Base-by-base conservation (phyloP, 2,888 invertebrate species). In the Acrobasis suavella region DNA sequence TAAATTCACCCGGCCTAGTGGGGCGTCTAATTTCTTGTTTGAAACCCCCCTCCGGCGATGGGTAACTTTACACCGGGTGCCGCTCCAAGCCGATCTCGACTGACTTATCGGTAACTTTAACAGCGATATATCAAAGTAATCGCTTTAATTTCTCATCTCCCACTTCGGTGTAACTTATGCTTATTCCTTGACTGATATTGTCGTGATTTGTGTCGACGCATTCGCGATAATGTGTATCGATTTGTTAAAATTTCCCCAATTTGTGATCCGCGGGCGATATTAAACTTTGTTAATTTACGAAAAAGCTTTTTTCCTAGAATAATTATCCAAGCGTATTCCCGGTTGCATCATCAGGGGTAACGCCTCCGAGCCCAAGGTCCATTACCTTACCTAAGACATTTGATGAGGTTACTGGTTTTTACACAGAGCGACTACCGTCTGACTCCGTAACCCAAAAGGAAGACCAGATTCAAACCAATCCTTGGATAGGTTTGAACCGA, bases 121-220 rank as follows among this genome's bases (percentile, higher is more conserved):
- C 81, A 78, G 83, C 83, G 76, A 91, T 92, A 89, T 90, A 90
- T 92, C 91, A 91, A 87, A 86, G 89, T 91, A 90, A 92, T 91
- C 86, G 89, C 83, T 87, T 91, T 90, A 92, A 91, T 92, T 91
- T 91, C 91, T 91, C 91, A 91, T 91, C 87, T 89, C 83, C 84
- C 83, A 83, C 82, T 86, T 84, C 81, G 80, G 83, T 73, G 77
- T 71, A 82, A 87, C 82, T 87, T 86, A 82, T 86, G 86, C 82
- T 83, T 83, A 85, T 86, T 85, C 78, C 83, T 82, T 77, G 77
- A 81, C 80, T 83, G 83, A 86, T 86, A 82, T 73, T 73, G 78
- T 69, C 72, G 73, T 83, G 81, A 85, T 83, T 82, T 82, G 78
- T 75, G 72, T 76, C 72, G 72, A 68, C 61, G 60, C 66, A 67